These are phyloP conservation scores for Oncorhynchus masou DNA, from an alignment of 2,113 vertebrate species.

Conservation along the genomic window DNA sequence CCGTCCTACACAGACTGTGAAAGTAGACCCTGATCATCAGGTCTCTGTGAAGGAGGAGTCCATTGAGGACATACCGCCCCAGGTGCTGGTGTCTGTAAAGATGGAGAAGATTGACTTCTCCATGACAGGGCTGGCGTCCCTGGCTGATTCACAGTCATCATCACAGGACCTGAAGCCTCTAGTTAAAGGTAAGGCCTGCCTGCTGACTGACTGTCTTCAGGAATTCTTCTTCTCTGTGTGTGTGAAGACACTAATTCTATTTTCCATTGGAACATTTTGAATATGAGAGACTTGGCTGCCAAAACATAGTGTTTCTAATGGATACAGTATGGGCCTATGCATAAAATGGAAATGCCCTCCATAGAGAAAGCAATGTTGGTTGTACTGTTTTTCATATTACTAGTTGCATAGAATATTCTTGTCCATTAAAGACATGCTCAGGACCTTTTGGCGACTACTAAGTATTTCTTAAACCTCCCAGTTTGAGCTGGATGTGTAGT, in stretches of 20 bases:
- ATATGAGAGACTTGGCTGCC: neutral
- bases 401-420: neutral
- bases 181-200: slow-evolving; percentile 77
- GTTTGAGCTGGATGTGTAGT: no score
- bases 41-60: slow-evolving; percentile 39
- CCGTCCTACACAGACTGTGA: slow-evolving; percentile 11
- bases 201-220: neutral
- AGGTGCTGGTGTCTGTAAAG: slow-evolving; percentile 35
- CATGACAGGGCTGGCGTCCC: neutral
- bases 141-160: slow-evolving; percentile 69
- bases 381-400: neutral
- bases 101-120: slow-evolving; percentile 5
- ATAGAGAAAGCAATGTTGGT: neutral
- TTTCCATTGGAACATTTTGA: neutral
- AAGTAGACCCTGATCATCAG: neutral
- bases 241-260: neutral
- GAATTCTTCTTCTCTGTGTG: neutral
- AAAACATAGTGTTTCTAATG: neutral
- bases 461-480: no score
- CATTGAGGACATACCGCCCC: slow-evolving; percentile 9
- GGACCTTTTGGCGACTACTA: slow-evolving; percentile 31
- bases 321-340: neutral
- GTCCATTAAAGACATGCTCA: neutral
- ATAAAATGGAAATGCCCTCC: neutral
- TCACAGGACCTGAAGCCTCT: slow-evolving; percentile 64